Evolutionary conservation across 2,888 invertebrate genomes (phyloP), one percentile per base, ranked within the genome.

Genomic region (Drosophila neutralis): DNA sequence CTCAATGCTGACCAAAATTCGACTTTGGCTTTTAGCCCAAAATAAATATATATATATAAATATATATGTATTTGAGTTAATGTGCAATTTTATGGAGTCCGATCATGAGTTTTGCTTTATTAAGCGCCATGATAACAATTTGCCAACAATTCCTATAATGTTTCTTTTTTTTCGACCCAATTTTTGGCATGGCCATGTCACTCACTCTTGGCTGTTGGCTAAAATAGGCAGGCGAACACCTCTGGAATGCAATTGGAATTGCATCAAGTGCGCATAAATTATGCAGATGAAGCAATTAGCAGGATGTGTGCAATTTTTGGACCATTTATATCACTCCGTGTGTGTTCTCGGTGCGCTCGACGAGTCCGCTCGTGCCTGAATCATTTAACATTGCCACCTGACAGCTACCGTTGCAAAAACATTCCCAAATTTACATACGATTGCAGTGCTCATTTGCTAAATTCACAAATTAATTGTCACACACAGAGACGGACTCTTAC

Each of bases 211-310:
- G 40, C 60, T 66, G 11, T 35, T 58, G 42, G 52, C 40, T 27
- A 29, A 29, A n/a, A 59, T 53, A 38, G 62, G 70, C 60, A 62
- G 40, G 40, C 31, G 52, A 75, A 72, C 78, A 87, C 82, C 85
- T 82, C 76, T 78, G 75, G 77, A 87, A 85, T 80, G 73, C 73
- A 89, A 87, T 87, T 74, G 56, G 64, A 87, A 87, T 87, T 78
- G 79, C 75, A 68, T 74, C 51, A 72, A 72, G 83, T 72, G 62
- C 51, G 68, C 72, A 90, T 87, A 83, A 87, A 86, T 87, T 90
- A 87, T 87, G 89, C 76, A 88, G 90, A 87, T 87, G 83, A 83
- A 82, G 89, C 87, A 90, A 87, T 87, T 87, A 83, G 81, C 75
- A 65, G 63, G 40, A 57, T 77, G 77, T 57, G 69, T 68, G 38